Evolutionary conservation across 1,140 invertebrate species (phyloP).

Genomic region (Drosophila bocqueti): DNA sequence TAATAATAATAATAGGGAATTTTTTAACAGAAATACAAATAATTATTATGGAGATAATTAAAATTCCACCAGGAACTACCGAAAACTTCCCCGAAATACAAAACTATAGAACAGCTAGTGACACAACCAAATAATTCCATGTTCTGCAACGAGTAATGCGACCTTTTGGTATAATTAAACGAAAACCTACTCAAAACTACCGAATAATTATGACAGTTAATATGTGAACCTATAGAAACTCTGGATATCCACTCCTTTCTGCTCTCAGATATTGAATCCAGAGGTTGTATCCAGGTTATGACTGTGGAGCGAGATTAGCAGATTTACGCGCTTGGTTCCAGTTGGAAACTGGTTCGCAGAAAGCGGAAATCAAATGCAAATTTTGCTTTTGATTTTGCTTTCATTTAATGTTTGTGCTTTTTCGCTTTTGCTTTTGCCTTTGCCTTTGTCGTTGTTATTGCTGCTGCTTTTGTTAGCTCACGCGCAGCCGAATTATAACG

Average conservation of each 20-base stretch:
- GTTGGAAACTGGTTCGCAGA: slow-evolving; percentile 29
- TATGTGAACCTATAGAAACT: no score
- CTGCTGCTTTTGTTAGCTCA: slow-evolving; percentile 61
- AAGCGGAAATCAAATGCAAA: slow-evolving; percentile 35
- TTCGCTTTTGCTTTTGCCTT: slow-evolving; percentile 17
- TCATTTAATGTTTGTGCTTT: slow-evolving; percentile 11
- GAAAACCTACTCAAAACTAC: not conserved
- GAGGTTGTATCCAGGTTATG: not conserved
- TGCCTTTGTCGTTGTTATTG: slow-evolving; percentile 23
- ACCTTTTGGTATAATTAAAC: no score
- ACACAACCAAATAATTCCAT: no score
- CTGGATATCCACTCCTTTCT: no score
- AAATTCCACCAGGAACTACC: no score
- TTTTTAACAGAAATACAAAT: no score
- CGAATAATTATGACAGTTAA: not conserved
- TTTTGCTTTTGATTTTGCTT: slow-evolving; percentile 33
- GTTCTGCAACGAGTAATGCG: no score
- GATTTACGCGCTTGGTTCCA: slow-evolving; percentile 20
- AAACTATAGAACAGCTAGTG: no score
- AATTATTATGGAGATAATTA: no score
- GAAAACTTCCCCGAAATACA: no score
- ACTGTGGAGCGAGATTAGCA: not conserved
- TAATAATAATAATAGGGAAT: no score
- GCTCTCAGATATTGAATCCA: not conserved
- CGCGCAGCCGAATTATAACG: slow-evolving; percentile 60